phyloP scores from a whole-genome alignment of 2,888 invertebrate genomes.

The Sisyra terminalis region DNA sequence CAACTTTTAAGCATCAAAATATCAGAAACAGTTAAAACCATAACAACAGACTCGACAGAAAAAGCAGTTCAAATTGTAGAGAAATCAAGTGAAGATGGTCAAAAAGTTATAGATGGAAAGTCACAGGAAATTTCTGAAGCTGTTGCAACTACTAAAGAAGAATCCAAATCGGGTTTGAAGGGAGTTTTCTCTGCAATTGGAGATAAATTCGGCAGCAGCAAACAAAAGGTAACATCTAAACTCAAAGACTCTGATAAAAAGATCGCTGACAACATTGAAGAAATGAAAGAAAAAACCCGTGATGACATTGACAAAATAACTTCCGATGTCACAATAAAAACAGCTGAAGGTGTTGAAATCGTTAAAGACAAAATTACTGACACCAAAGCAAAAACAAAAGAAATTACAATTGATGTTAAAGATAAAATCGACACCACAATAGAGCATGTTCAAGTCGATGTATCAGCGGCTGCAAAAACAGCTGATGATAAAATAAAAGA shows the following conservation, averaged over 20 bases:
- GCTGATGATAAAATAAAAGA: neutral
- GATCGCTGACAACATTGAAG: constrained; percentile 3
- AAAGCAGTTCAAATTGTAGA: constrained; percentile 2
- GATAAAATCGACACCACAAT: constrained; percentile 4
- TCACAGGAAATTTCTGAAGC: neutral
- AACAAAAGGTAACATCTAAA: neutral
- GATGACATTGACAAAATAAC: neutral
- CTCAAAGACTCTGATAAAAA: constrained; percentile 4
- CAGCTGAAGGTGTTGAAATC: constrained; percentile 19
- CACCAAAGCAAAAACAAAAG: constrained; percentile 8
- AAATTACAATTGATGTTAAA: neutral
- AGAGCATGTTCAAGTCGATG: neutral
- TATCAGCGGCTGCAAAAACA: neutral
- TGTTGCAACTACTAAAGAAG: neutral
- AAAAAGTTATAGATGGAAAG: neutral
- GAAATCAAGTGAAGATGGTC: neutral
- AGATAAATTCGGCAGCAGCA: neutral
- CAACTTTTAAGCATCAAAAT: neutral
- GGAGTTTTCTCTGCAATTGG: neutral
- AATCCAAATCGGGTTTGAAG: neutral
- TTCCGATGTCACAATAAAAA: neutral
- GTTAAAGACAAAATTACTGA: constrained; percentile 16
- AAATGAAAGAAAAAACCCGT: constrained; percentile 1
- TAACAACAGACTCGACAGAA: constrained; percentile 6
- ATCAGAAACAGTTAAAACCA: constrained; percentile 6